These are phyloP conservation scores for Oxycera nigricornis DNA, from an alignment of 2,888 invertebrate species.

Conservation along the genomic window DNA sequence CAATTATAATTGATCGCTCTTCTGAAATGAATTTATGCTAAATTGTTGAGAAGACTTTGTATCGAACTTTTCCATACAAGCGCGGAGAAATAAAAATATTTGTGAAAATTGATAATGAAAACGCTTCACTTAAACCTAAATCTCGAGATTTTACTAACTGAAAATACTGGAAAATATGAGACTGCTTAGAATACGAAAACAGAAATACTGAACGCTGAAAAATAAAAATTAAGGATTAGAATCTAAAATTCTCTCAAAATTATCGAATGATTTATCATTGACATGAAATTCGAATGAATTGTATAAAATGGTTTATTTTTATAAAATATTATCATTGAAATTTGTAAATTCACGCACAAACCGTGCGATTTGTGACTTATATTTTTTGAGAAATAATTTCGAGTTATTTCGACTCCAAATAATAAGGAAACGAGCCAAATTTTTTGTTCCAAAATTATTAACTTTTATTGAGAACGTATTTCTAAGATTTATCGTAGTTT, in stretches of 20 bases:
- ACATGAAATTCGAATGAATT: neutral
- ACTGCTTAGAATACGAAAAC: conserved; percentile 28
- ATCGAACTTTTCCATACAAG: neutral
- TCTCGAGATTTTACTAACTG: neutral
- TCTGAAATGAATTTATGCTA: neutral
- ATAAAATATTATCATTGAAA: neutral
- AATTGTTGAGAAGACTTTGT: too few relatives aligned
- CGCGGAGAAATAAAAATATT: neutral
- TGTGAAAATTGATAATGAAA: neutral
- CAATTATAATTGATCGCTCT: neutral
- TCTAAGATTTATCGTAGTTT: neutral
- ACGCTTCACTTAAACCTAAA: neutral
- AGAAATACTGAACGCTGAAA: neutral
- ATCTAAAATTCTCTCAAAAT: neutral
- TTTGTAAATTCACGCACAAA: neutral
- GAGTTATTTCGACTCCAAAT: conserved; percentile 10
- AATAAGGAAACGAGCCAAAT: conserved; percentile 18
- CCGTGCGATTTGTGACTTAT: neutral
- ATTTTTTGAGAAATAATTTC: neutral
- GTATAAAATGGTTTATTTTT: neutral
- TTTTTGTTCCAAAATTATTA: conserved; percentile 9
- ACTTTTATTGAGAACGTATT: neutral
- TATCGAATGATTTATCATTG: neutral
- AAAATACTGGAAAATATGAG: conserved; percentile 16
- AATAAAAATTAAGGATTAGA: conserved; percentile 1